phyloP scores from a whole-genome alignment of 2,888 invertebrate species.

The Dexiosoma caninum region DNA sequence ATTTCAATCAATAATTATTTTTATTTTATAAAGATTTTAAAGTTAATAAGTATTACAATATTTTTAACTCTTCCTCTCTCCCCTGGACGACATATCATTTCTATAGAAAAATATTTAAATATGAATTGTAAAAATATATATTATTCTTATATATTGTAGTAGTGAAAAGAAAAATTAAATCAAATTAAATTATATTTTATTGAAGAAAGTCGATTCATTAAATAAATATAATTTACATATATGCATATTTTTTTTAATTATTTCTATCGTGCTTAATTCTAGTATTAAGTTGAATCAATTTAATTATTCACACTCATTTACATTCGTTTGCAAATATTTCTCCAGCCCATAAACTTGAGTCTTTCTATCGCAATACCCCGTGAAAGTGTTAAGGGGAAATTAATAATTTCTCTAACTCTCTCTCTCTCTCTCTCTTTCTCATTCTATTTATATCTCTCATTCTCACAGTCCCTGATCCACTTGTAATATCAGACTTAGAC shows the following conservation, averaged over 20 bases:
- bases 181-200: slow-evolving; percentile 20
- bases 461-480: neutral
- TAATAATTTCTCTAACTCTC: neutral
- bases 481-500: neutral
- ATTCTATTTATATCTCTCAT: neutral
- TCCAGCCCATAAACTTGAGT: neutral
- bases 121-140: slow-evolving; percentile 53
- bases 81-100: slow-evolving; percentile 61
- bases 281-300: neutral
- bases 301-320: neutral
- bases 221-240: neutral
- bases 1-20: neutral
- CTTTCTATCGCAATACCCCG: slow-evolving; percentile 21
- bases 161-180: slow-evolving; percentile 26
- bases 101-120: slow-evolving; percentile 63
- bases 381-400: slow-evolving; percentile 54
- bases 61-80: slow-evolving; percentile 10
- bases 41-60: neutral
- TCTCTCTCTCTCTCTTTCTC: neutral
- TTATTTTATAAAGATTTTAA: neutral
- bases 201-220: neutral
- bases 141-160: slow-evolving; percentile 54
- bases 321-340: neutral
- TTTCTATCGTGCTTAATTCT: neutral
- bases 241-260: neutral